These are phyloP conservation scores for pig (Sus scrofa) DNA, from an alignment of 2,113 vertebrate species.

Conservation along the genomic window T2T-Sscrofa CM000827.6:101170501-101171000, in stretches of 20 bases:
- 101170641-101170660: neutral
- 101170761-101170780: neutral
- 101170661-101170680: neutral
- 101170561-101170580: neutral
- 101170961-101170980: constrained; percentile 13
- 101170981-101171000: constrained; percentile 50
- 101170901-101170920: constrained; percentile 54
- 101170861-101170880: neutral
- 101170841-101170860: neutral
- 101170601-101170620: neutral
- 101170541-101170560: neutral
- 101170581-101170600: neutral
- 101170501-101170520: neutral
- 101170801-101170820: neutral
- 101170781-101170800: neutral
- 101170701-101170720: neutral
- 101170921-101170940: constrained; percentile 21
- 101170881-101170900: constrained; percentile 10
- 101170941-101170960: neutral
- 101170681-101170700: neutral
- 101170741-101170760: neutral
- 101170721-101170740: neutral
- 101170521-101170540: neutral
- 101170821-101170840: neutral
- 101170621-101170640: neutral